A percentile compares a stretch with the other conserved stretches of the same genome.
Evolutionary conservation across 1,140 invertebrate species (phyloP).

Genomic region (Chlorops oryzae): DNA sequence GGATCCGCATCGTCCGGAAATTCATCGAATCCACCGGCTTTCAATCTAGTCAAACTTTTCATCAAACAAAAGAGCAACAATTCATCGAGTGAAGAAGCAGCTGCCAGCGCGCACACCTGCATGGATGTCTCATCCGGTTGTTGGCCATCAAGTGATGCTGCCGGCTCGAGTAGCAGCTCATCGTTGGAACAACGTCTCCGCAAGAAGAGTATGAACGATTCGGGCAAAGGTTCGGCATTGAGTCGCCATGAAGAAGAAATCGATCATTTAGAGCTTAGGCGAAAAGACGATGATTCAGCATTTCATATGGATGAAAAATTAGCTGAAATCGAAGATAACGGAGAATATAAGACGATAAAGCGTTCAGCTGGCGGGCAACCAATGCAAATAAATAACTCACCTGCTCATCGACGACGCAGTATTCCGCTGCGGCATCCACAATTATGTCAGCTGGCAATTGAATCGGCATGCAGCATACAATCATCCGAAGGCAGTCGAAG

Average conservation of each 20-base stretch:
- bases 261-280: too few relatives aligned
- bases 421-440: constrained; percentile 42
- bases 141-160: constrained; percentile 51
- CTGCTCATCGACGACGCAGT: constrained; percentile 39
- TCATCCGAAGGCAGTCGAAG: constrained; percentile 40
- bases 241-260: constrained; percentile 48
- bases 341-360: too few relatives aligned
- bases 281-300: constrained; percentile 3
- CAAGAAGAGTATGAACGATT: constrained; percentile 48
- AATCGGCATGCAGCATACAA: constrained; percentile 23
- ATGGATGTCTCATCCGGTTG: constrained; percentile 60
- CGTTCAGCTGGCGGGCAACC: constrained; percentile 18
- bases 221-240: constrained; percentile 51
- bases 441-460: constrained; percentile 32
- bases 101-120: constrained; percentile 50
- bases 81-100: constrained; percentile 52
- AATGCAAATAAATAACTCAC: too few relatives aligned
- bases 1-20: constrained; percentile 42
- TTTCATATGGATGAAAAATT: constrained; percentile 15
- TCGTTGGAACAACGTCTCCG: constrained; percentile 41
- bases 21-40: constrained; percentile 47
- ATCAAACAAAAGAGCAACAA: constrained; percentile 76
- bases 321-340: too few relatives aligned
- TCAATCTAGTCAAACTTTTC: constrained; percentile 81
- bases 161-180: constrained; percentile 31